Base-by-base conservation (phyloP, 2,888 invertebrate species). In the Eumerus sabulonum region DNA sequence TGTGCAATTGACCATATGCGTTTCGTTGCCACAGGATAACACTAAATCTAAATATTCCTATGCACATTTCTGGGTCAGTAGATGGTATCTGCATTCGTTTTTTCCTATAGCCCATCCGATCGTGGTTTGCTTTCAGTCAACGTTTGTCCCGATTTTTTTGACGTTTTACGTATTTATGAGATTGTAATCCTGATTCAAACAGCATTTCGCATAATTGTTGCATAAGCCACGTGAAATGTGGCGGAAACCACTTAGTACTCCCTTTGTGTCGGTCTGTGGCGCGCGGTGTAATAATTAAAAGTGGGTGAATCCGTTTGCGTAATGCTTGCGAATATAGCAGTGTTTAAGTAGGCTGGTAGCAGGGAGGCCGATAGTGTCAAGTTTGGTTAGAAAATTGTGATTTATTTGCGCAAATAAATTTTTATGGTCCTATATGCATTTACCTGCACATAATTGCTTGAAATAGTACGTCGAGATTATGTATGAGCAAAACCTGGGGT, bases 151-250 rank as follows among this genome's bases (percentile, higher is more conserved):
- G 27, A 13, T 53, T 42, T 36, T n/a, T 76, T 70, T 70, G 68
- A 70, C 68, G 63, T 76, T 70, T 59, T 35, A 44, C 59, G 47
- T 44, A 70, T 70, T 70, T 70, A 70, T 76, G 70, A 60, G 70
- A 47, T 66, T 76, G 70, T 60, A 59, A 64, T 59, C 59, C 36
- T 45, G 64, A 70, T 64, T 68, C 70, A 64, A 76, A 48, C 50
- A 17, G 59, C 44, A 59, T 42, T 70, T 56, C 60, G 64, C 76
- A 76, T 70, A 76, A 70, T 64, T 60, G 70, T 66, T 70, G 48
- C 70, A 60, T 63, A 64, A 70, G 63, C 64, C 53, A 54, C 47
- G 53, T 40, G 18, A n/a, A 70, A 53, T 19, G 45, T 17, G 45
- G 53, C 17, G 16, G 16, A 47, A 60, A 47, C 60, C 60, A 40